Evolutionary conservation across 2,113 vertebrate species (phyloP), one percentile per base, ranked within the genome.

Genomic region (Hyla sarda): DNA sequence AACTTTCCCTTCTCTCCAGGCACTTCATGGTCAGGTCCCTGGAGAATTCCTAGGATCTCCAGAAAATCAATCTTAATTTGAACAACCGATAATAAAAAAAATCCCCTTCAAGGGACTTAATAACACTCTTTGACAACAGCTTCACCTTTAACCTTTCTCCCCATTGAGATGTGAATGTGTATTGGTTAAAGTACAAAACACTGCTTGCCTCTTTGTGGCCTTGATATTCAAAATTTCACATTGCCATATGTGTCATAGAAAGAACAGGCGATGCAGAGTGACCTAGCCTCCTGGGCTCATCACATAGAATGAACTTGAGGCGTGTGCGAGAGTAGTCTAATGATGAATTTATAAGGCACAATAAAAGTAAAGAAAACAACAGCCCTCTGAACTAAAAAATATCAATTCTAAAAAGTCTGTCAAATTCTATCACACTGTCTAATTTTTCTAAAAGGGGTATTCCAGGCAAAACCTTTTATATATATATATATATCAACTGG

Each of bases 1-100:
- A 91, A 89, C 90, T 91, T 89, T 92, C 88, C 91, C 90, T 81
- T 86, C 41, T 58, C 87, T 89, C 84, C 58, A 6, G 88, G 89
- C 87, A 88, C 89, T 90, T 90, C 88, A 88, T 91, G 89, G 88
- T 32, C 56, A 78, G 25, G 84, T 88, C 89, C 85, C 87, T 82
- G 62, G 88, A 80, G 90, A 47, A 17, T 88, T 52, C 88, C 25
- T 83, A 71, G 87, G 92, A 91, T 91, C 88, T 88, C 83, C 82
- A 85, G 86, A 90, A 92, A 92, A 94, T 94, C 93, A 91, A 93
- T 94, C 91, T 93, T 92, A 89, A 93, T 93, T 92, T 91, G 90
- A 90, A 86, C 79, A 88, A 89, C 90, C 91, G 90, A 93, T 92
- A 93, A 92, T 89, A 91, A 91, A 88, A 89, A 52, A 87, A 89